These are phyloP conservation scores for Rhabdornis inornatus DNA, from an alignment of 2,113 vertebrate species.

Conservation along the genomic window DNA sequence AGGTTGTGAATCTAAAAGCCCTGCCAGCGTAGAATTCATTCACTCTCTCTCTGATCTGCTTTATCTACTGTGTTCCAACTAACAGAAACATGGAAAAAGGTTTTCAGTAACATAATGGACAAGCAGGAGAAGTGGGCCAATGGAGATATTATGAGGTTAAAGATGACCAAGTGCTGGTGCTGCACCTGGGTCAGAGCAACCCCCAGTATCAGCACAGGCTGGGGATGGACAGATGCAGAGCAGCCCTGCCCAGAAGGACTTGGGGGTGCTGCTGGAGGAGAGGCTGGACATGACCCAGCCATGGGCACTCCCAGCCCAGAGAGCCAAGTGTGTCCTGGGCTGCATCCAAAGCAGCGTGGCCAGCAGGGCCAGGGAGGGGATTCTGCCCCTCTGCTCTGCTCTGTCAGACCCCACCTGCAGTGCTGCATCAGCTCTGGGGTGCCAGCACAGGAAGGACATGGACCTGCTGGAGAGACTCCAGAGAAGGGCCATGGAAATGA, in stretches of 20 bases:
- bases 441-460: background rate
- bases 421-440: background rate
- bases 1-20: background rate
- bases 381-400: background rate
- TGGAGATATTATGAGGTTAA: background rate
- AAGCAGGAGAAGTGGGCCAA: background rate
- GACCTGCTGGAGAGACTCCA: background rate
- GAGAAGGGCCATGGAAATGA: rapidly evolving
- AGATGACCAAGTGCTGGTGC: no score
- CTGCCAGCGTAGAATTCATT: background rate
- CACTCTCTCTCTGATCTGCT: background rate
- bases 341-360: background rate
- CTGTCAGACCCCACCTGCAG: background rate
- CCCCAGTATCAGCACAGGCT: rapidly evolving
- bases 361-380: background rate
- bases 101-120: background rate
- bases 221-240: rapidly evolving
- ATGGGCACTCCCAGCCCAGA: background rate
- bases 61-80: background rate
- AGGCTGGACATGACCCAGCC: background rate
- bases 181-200: background rate
- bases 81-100: background rate
- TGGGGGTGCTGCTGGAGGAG: rapidly evolving
- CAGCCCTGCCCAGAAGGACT: rapidly evolving
- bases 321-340: background rate